These are phyloP conservation scores for Brachionus rotundiformis DNA, from an alignment of 1,140 invertebrate genomes.

Conservation along the genomic window DNA sequence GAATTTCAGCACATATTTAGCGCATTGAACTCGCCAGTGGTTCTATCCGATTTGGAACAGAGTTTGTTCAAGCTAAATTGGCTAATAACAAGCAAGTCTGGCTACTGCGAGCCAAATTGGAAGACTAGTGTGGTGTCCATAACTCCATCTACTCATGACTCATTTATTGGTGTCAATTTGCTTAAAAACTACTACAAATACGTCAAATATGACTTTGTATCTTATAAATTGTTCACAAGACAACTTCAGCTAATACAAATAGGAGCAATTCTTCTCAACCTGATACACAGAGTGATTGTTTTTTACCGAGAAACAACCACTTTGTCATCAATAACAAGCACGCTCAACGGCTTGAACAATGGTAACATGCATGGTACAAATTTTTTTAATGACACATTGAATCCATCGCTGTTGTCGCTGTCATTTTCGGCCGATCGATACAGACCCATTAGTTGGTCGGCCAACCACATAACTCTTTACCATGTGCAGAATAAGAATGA, in stretches of 20 bases:
- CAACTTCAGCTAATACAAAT: slow-evolving; percentile 42
- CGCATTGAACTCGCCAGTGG: not conserved
- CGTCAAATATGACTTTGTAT: slow-evolving; percentile 51
- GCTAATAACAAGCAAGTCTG: slow-evolving; percentile 42
- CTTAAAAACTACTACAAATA: slow-evolving; percentile 51
- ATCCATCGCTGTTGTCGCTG: not conserved
- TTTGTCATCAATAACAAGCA: slow-evolving; percentile 1
- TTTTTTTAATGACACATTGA: slow-evolving; percentile 4
- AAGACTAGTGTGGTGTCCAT: slow-evolving; percentile 25
- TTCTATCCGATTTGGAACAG: slow-evolving; percentile 3
- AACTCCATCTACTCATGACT: slow-evolving; percentile 34
- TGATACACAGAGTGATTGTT: slow-evolving; percentile 1
- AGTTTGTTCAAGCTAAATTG: slow-evolving; percentile 44
- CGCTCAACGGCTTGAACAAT: not conserved
- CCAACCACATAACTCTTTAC: slow-evolving; percentile 40
- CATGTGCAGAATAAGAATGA: slow-evolving; percentile 6
- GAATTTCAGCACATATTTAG: not conserved
- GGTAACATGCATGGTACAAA: not conserved
- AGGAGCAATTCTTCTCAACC: not conserved
- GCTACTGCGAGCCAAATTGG: slow-evolving; percentile 46
- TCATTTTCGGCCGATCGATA: slow-evolving; percentile 35
- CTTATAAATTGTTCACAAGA: slow-evolving; percentile 28
- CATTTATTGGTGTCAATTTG: slow-evolving; percentile 44
- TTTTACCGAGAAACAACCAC: not conserved
- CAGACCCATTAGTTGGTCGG: slow-evolving; percentile 38